Conservation (phyloP, 2,888 invertebrate genomes). For the Mythimna loreyi region DNA sequence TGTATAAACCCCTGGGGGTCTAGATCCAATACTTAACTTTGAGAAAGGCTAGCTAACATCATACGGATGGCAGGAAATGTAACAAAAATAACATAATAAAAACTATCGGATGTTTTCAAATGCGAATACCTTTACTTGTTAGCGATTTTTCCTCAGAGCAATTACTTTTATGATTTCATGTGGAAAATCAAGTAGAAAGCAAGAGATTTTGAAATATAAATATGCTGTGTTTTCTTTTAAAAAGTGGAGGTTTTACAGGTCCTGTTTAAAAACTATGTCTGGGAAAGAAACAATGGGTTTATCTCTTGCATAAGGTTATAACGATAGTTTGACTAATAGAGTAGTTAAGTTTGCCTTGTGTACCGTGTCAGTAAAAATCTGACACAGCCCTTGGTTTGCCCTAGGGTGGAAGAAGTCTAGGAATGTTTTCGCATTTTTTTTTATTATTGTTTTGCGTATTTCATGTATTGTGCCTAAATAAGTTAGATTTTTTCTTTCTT, state of each 20-base stretch:
- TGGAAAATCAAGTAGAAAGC: conserved; percentile 27
- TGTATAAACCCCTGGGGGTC: not conserved
- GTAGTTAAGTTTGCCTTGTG: no score
- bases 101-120: conserved; percentile 47
- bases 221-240: conserved; percentile 6
- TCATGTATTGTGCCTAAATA: no score
- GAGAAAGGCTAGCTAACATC: conserved; percentile 60
- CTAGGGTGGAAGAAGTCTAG: no score
- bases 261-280: no score
- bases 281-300: not conserved
- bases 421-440: no score
- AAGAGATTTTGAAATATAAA: conserved; percentile 16
- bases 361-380: no score
- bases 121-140: conserved; percentile 43
- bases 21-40: not conserved
- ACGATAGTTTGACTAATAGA: no score
- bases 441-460: no score
- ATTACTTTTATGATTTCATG: conserved; percentile 42
- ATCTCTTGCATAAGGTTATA: no score
- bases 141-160: conserved; percentile 27
- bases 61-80: conserved; percentile 65
- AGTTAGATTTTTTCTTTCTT: no score
- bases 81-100: conserved; percentile 59
- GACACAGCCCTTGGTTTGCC: no score
- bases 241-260: not conserved